Conservation (phyloP, 2,888 invertebrate species). For the Rhodophaea formosa region DNA sequence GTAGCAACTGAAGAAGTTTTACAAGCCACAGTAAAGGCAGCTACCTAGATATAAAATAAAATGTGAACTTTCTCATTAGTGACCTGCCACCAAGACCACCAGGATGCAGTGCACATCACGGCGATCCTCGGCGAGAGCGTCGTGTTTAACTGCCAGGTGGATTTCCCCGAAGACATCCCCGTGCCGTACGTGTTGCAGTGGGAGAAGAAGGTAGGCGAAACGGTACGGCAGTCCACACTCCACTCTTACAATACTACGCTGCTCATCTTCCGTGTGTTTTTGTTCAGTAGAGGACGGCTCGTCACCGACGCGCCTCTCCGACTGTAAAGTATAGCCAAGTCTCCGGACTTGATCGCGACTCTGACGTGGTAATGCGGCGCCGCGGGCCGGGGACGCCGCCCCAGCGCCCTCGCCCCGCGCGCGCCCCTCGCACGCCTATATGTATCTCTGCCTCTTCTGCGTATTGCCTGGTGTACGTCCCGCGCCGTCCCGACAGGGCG, state of each 20-base stretch:
- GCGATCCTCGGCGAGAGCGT: conserved; percentile 98
- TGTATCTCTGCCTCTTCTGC: conserved; percentile 73
- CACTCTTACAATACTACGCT: conserved; percentile 80
- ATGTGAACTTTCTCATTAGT: conserved; percentile 60
- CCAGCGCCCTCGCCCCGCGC: conserved; percentile 62
- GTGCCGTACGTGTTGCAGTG: conserved; percentile 99
- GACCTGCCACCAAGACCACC: conserved; percentile 90
- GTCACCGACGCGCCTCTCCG: conserved; percentile 73
- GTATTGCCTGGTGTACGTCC: conserved; percentile 66
- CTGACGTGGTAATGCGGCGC: conserved; percentile 68
- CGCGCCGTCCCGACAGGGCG: conserved; percentile 62
- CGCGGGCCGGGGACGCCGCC: conserved; percentile 61
- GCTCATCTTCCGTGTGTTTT: conserved; percentile 80
- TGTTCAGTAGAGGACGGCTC: conserved; percentile 80
- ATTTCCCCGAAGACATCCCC: conserved; percentile 96
- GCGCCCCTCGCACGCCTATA: conserved; percentile 65
- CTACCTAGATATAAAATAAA: no score
- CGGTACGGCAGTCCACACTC: conserved; percentile 89
- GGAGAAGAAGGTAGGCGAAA: conserved; percentile 99
- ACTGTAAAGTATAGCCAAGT: conserved; percentile 74
- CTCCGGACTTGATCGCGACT: conserved; percentile 61
- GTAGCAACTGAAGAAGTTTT: no score
- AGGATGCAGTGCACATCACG: conserved; percentile 97
- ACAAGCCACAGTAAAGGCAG: no score
- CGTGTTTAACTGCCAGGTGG: conserved; percentile 98